Percentiles rank a stretch among this genome's conserved stretches.
Evolutionary conservation across 2,888 invertebrate species (phyloP).

Genomic region (Dinocampus coccinellae): DNA sequence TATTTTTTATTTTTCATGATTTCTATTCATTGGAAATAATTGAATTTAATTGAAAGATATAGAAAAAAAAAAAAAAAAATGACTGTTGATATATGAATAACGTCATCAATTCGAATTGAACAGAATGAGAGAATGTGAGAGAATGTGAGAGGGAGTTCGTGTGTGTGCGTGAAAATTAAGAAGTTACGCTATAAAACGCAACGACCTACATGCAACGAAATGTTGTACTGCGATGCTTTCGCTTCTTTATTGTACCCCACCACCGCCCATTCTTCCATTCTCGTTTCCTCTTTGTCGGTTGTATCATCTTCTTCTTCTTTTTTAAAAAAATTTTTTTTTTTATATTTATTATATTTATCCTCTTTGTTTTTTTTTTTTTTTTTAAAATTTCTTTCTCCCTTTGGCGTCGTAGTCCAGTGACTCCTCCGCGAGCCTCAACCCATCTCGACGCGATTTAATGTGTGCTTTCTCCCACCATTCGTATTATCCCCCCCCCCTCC

Average conservation of each 20-base stretch:
- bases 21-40: background rate
- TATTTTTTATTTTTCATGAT: background rate
- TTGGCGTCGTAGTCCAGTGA: background rate
- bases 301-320: slow-evolving; percentile 19
- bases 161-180: slow-evolving; percentile 56
- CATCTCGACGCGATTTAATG: background rate
- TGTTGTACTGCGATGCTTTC: slow-evolving; percentile 52
- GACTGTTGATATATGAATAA: background rate
- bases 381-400: background rate
- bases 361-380: background rate
- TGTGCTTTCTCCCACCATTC: background rate
- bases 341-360: background rate
- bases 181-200: slow-evolving; percentile 63
- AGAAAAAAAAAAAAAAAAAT: background rate
- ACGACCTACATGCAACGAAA: slow-evolving; percentile 67
- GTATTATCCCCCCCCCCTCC: slow-evolving; percentile 13
- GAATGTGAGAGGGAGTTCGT: no score
- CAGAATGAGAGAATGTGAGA: background rate
- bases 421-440: background rate
- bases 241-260: slow-evolving; percentile 29
- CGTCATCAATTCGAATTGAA: background rate
- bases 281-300: background rate
- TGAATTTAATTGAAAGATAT: background rate
- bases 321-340: slow-evolving; percentile 6
- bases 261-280: background rate